Evolutionary conservation across 2,113 vertebrate genomes (phyloP), one percentile per base, ranked within the genome.

Genomic region (Halcyon senegalensis): DNA sequence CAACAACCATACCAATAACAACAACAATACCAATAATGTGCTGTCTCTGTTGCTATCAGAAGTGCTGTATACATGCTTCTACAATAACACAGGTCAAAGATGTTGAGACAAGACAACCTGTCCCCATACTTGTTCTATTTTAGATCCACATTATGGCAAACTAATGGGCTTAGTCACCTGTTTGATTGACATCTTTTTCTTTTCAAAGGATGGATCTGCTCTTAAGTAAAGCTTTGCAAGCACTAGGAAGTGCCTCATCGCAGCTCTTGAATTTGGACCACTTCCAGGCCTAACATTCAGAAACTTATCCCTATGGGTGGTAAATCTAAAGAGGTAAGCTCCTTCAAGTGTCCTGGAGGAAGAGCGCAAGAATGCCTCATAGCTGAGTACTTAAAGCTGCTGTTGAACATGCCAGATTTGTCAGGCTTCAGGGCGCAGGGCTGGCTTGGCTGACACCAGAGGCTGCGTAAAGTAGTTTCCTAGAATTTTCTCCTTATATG

Each of bases 311-410:
- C 55, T 82, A 83, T 94, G 94, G 92, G 60, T 87, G 82, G 81
- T 69, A 91, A 74, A 96, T 64, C 62, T 78, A 75, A 87, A 94
- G 77, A 94, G 94, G 96, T 97, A 94, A 96, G 95, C 76, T 74
- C 75, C 85, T 90, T 73, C 63, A 66, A 43, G 85, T 51, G 79
- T 93, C 68, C 76, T 80, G 81, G 82, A 73, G 67, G 35, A 91
- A 69, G 44, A 58, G 16, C 24, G 13, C 3, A 2, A 84, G 89
- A 63, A 58, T 12, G 16, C 55, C 48, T 76, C n/a, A 13, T 35
- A 41, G 59, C 37, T 41, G 39, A 78, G 58, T 62, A 64, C 73
- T 64, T 87, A 44, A 91, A 66, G 67, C 80, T 82, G 66, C 68
- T 53, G 46, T 43, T 95, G 84, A 84, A 39, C 12, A 0, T 43